Evolutionary conservation across 2,113 vertebrate genomes (phyloP).

Genomic region (Indri indri): DNA sequence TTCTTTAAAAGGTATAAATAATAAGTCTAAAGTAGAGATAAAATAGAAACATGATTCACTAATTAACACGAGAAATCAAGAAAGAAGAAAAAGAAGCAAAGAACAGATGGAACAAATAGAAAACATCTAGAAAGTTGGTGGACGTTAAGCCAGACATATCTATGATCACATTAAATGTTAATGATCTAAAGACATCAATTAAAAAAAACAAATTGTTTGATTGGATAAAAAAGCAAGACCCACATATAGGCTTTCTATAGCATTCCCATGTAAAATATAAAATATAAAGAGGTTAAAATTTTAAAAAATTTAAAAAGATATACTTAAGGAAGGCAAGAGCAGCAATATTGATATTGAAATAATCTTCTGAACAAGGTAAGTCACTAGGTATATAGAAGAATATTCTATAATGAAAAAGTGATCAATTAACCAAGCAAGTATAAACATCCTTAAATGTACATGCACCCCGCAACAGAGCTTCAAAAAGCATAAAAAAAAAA

Average conservation of each 20-base stretch:
- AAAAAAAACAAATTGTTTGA: background rate
- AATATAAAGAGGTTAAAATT: background rate
- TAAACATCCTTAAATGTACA: background rate
- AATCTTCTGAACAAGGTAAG: background rate
- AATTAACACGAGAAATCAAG: background rate
- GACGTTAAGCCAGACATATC: background rate
- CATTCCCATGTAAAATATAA: background rate
- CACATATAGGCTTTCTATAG: background rate
- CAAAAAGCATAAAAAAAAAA: background rate
- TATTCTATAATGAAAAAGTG: background rate
- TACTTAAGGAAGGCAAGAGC: background rate
- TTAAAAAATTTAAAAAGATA: background rate
- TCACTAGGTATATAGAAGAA: background rate
- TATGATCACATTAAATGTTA: background rate
- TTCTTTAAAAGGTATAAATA: background rate
- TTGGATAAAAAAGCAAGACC: background rate
- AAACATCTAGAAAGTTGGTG: background rate
- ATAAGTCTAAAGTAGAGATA: background rate
- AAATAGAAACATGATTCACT: background rate
- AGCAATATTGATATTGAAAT: background rate
- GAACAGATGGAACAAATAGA: background rate
- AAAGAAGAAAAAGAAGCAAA: background rate
- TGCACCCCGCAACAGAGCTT: background rate
- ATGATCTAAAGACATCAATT: background rate
- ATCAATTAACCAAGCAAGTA: background rate